Base-by-base conservation (phyloP, 1,140 invertebrate genomes). In the Lutraria rhynchaena region DNA sequence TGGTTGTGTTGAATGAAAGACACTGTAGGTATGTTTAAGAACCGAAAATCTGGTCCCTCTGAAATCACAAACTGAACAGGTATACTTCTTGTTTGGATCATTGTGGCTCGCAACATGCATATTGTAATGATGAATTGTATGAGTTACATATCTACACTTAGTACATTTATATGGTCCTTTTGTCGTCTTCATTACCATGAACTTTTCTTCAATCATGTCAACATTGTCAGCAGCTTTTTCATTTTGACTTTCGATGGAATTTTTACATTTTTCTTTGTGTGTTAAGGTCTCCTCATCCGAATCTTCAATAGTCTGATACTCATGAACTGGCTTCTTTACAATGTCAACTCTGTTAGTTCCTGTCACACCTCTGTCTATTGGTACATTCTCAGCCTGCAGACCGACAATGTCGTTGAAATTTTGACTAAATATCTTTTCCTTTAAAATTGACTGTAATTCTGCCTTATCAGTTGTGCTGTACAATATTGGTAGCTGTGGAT, bases 11-110 rank as follows among this genome's bases (percentile, higher is more conserved):
- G 24, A n/a, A 22, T 75, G 73, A 60, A 27, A 29, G 17, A 67
- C 65, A 3, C 65, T 49, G 27, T 80, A 80, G 1, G 70, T 24
- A 70, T 80, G 76, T 44, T 80, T 80, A 7, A 80, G 57, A 33
- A 80, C 76, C 46, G 44, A 31, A 49, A 55, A 69, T 29, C 44
- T 35, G n/a, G 69, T 51, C 3, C 63, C 67, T 65, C 69, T 81
- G 24, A 63, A 81, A 24, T 61, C 58, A 61, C 78, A 81, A 5
- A 29, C 58, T 22, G 65, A 71, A 35, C 78, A 81, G 33, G 37
- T 41, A 74, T 49, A 81, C 24, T 24, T 29, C 41, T 81, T 80
- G 11, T 27, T 35, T 2, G 76, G 76, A 46, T 80, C 76, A 9
- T 46, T 31, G 33, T 80, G 76, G 46, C 61, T 67, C 3, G 49